Base-by-base conservation (phyloP, 1,140 invertebrate genomes). In the Saxidomus purpurata region DNA sequence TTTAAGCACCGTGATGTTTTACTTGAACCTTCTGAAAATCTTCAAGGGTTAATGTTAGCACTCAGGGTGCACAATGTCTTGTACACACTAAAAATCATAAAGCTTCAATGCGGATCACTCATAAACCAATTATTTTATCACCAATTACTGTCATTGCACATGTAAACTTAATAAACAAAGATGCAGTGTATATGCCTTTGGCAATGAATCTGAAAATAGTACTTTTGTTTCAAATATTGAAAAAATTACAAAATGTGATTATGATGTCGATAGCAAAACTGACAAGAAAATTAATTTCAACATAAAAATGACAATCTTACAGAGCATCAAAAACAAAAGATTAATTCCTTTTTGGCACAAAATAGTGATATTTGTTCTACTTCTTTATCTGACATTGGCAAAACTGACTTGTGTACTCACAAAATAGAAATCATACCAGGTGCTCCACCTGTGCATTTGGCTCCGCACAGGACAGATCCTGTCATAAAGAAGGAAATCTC, bases 401-500 rank as follows among this genome's bases (percentile, higher is more conserved):
- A 80, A 85, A 91, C 87, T 2, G 52, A 82, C 34, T 19, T 87
- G 0, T 89, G 79, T 36, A 82, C 52, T 52, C 91, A 92, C 36
- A 86, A 55, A 61, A 90, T 91, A 31, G 90, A 90, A 15, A 90
- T 81, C 19, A 59, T 38, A 19, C 59, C 88, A 31, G 67, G 69
- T 89, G 67, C 89, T 22, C 22, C 11, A 43, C 89, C 89, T 13
- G 67, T 88, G 2, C 59, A 79, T 22, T 52, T 84, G 52, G 34
- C 25, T 49, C 59, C 47, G 69, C 79, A 89, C 34, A 71, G 90
- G 34, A 28, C 47, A 34, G 74, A 49, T 47, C 76, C 87, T 13
- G 15, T 25, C 15, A 31, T 71, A 25, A 74, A 89, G 15, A 38
- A 47, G 0, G 87, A 85, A 76, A 86, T 86, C 22, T 40, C 77